Conservation (phyloP, 2,888 invertebrate genomes). For the Neoaliturus tenellus region DNA sequence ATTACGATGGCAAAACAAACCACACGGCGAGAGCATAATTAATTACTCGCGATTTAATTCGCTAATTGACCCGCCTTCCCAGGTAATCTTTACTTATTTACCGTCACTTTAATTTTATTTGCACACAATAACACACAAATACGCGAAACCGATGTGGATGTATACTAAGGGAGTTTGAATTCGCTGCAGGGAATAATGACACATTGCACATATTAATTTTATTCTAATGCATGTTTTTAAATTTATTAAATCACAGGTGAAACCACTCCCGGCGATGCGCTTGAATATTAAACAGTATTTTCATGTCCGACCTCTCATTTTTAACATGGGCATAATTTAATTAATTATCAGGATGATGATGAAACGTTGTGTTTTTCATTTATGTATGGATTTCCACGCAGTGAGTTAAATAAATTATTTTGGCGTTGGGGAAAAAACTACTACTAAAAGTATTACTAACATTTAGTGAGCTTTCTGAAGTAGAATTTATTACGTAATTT, state of each 20-base stretch:
- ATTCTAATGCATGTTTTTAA: not conserved
- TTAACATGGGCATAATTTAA: not conserved
- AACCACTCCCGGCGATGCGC: not conserved
- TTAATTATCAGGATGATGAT: too few species aligned
- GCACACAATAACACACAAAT: not conserved
- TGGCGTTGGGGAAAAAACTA: too few species aligned
- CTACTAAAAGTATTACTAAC: too few species aligned
- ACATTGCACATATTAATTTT: conserved; percentile 11
- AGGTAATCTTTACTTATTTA: conserved; percentile 8
- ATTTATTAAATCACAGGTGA: conserved; percentile 10
- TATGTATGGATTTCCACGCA: too few species aligned
- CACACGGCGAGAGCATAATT: not conserved
- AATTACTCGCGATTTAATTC: conserved; percentile 26
- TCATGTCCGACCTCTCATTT: not conserved
- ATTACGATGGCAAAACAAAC: conserved; percentile 30
- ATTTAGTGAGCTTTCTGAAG: too few species aligned
- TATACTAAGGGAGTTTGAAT: not conserved
- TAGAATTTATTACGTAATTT: too few species aligned
- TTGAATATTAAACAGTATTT: not conserved
- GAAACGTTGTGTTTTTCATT: too few species aligned
- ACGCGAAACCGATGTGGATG: not conserved
- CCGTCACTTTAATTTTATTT: not conserved
- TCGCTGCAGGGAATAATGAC: conserved; percentile 7
- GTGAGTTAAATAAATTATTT: too few species aligned
- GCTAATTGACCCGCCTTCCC: conserved; percentile 30